phyloP scores from a whole-genome alignment of 2,113 vertebrate species.

The Todiramphus chloris region DNA sequence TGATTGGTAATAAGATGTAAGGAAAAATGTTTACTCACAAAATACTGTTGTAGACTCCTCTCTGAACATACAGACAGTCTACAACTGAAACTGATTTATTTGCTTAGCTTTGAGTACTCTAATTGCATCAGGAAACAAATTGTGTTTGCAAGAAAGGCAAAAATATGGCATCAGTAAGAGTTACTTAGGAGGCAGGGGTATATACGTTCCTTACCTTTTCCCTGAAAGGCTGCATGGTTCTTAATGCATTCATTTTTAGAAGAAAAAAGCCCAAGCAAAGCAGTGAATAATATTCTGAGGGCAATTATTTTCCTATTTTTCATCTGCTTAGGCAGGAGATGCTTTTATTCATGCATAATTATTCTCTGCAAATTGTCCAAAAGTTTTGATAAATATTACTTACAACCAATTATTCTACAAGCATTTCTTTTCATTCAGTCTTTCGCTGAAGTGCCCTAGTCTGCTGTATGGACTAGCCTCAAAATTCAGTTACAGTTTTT shows the following conservation, averaged over 20 bases:
- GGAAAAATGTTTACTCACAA: background rate
- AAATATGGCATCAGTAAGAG: background rate
- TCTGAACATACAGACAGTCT: background rate
- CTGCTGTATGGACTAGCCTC: background rate
- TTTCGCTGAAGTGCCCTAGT: background rate
- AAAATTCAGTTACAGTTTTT: background rate
- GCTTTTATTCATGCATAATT: background rate
- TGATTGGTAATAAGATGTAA: background rate
- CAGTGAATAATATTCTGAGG: background rate
- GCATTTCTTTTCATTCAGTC: background rate
- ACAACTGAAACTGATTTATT: background rate
- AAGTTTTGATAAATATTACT: conserved; percentile 4
- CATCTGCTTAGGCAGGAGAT: background rate
- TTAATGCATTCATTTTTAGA: background rate
- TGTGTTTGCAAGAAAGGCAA: background rate
- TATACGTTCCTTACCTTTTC: background rate
- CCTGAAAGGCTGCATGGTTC: background rate
- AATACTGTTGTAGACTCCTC: background rate
- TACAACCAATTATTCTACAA: background rate
- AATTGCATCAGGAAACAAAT: background rate
- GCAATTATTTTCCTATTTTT: conserved; percentile 26
- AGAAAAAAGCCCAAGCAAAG: background rate
- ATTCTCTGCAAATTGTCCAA: background rate
- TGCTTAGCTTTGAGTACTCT: background rate
- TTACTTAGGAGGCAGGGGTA: background rate